Percentiles rank a stretch among this genome's conserved stretches.
These are phyloP conservation scores for Agrochola litura DNA, from an alignment of 2,888 invertebrate species.

Conservation along the genomic window DNA sequence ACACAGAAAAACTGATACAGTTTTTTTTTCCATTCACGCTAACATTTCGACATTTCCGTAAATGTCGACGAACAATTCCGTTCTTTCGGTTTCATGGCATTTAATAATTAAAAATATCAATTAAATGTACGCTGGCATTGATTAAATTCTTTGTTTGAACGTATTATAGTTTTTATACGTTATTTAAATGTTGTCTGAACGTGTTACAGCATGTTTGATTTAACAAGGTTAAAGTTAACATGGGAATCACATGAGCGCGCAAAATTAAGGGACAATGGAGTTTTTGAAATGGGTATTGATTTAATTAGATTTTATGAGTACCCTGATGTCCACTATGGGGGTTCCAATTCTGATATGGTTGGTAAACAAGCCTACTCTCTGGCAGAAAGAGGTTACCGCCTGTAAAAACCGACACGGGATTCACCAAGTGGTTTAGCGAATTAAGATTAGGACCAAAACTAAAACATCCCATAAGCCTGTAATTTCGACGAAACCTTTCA, in stretches of 20 bases:
- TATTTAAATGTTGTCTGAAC: constrained; percentile 55
- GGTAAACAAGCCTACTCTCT: not conserved
- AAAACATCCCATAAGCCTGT: too few relatives aligned
- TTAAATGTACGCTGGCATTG: constrained; percentile 35
- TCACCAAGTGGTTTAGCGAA: too few relatives aligned
- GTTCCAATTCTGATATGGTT: not conserved
- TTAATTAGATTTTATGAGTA: constrained; percentile 34
- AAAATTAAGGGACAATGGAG: constrained; percentile 27
- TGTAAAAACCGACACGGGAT: too few relatives aligned
- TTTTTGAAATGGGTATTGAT: constrained; percentile 33
- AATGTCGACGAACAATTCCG: constrained; percentile 39
- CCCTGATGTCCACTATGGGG: not conserved
- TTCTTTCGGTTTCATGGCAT: constrained; percentile 25
- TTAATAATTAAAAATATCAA: constrained; percentile 62
- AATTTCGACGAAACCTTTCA: too few relatives aligned
- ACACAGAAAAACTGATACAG: constrained; percentile 16
- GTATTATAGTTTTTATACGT: constrained; percentile 57
- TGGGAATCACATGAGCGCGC: constrained; percentile 25
- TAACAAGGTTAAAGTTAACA: constrained; percentile 43
- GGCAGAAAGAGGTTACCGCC: not conserved
- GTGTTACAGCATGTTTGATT: constrained; percentile 61
- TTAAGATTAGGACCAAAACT: too few relatives aligned
- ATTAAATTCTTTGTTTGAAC: constrained; percentile 63
- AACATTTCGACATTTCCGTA: constrained; percentile 51
- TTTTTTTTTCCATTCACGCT: constrained; percentile 21